Conservation (phyloP, 1,140 invertebrate species). For the Zelostemma sp. region DNA sequence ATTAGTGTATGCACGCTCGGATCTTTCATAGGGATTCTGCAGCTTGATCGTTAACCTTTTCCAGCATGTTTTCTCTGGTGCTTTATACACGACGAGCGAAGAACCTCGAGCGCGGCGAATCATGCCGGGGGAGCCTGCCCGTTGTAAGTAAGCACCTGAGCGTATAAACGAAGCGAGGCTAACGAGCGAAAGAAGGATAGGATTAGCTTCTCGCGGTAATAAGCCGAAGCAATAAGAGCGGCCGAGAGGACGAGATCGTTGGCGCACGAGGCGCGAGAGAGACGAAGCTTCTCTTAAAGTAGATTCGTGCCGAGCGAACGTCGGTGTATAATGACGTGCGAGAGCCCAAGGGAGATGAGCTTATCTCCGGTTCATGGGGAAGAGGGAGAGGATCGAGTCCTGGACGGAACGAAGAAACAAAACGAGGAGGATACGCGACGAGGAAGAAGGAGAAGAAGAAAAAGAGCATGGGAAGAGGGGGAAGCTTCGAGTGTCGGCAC, state of each 20-base stretch:
- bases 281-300: slow-evolving; percentile 57
- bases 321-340: slow-evolving; percentile 66
- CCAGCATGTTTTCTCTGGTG: slow-evolving; percentile 28
- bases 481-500: slow-evolving; percentile 69
- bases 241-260: slow-evolving; percentile 24
- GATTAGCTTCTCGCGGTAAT: slow-evolving; percentile 49
- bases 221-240: slow-evolving; percentile 46
- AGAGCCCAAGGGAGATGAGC: slow-evolving; percentile 36
- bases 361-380: background rate
- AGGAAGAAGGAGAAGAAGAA: slow-evolving; percentile 39
- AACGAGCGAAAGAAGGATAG: slow-evolving; percentile 63
- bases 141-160: slow-evolving; percentile 59
- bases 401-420: slow-evolving; percentile 34
- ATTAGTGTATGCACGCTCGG: background rate
- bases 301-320: slow-evolving; percentile 63
- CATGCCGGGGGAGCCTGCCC: slow-evolving; percentile 42
- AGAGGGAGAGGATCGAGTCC: slow-evolving; percentile 27
- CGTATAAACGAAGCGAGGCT: slow-evolving; percentile 56
- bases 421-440: slow-evolving; percentile 50
- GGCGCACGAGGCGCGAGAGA: slow-evolving; percentile 29
- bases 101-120: slow-evolving; percentile 30
- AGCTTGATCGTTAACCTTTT: slow-evolving; percentile 45
- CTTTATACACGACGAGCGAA: slow-evolving; percentile 21
- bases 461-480: slow-evolving; percentile 47
- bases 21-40: slow-evolving; percentile 30